phyloP scores from a whole-genome alignment of 2,888 invertebrate species.

The Drosophila diplacantha region DNA sequence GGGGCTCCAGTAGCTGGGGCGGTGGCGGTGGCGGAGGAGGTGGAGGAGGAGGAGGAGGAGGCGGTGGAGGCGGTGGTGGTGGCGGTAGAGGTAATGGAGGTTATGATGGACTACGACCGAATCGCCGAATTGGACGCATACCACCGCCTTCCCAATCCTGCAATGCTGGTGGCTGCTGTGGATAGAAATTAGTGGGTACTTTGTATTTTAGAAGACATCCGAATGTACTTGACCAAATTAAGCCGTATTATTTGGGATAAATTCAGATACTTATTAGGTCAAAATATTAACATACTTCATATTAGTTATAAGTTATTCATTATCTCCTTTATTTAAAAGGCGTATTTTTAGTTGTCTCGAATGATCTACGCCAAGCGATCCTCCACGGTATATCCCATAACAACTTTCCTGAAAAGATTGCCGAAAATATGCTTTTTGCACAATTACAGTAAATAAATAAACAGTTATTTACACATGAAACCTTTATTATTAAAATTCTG shows the following conservation, averaged over 20 bases:
- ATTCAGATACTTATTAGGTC: background rate
- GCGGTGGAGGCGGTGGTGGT: constrained; percentile 51
- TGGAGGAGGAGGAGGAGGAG: constrained; percentile 50
- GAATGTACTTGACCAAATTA: background rate
- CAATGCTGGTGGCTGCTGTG: constrained; percentile 52
- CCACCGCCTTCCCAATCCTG: constrained; percentile 38
- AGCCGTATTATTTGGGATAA: background rate
- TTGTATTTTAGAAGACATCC: background rate
- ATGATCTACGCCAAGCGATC: background rate
- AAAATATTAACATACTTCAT: background rate
- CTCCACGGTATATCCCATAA: background rate
- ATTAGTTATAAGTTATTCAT: constrained; percentile 2
- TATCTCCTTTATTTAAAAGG: background rate
- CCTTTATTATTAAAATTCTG: background rate
- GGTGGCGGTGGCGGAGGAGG: constrained; percentile 33
- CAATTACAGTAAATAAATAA: background rate
- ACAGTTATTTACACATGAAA: background rate
- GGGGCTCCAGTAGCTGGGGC: constrained; percentile 37
- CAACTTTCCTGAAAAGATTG: too few relatives aligned
- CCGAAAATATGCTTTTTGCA: background rate
- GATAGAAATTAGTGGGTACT: constrained; percentile 28
- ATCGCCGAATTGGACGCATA: constrained; percentile 60
- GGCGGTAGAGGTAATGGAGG: constrained; percentile 48
- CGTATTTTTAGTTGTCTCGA: background rate
- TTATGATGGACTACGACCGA: constrained; percentile 60